These are phyloP conservation scores for Malthinus seriepunctatus DNA, from an alignment of 2,888 invertebrate genomes.

Conservation along the genomic window DNA sequence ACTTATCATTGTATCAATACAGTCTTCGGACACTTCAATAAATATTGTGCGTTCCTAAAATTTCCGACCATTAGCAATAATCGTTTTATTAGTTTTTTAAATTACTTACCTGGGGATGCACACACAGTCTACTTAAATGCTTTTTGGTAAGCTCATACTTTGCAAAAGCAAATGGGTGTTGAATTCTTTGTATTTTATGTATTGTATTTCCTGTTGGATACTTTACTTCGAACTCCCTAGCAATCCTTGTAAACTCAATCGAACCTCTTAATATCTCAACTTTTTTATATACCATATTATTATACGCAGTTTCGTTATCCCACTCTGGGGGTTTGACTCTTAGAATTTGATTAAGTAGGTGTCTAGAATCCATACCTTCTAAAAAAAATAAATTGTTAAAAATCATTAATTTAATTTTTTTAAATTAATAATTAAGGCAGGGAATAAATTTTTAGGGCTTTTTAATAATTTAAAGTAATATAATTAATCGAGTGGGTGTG, in stretches of 20 bases:
- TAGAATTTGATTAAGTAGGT: not conserved
- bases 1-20: not conserved
- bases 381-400: not conserved
- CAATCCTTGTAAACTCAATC: not conserved
- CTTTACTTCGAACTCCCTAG: not conserved
- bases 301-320: not conserved
- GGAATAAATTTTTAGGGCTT: no score
- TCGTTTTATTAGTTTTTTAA: not conserved
- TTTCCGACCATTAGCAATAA: not conserved
- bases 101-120: not conserved
- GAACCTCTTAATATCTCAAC: not conserved
- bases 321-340: not conserved
- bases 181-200: slow-evolving; percentile 22
- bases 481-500: no score
- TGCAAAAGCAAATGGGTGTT: slow-evolving; percentile 28
- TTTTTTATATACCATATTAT: not conserved
- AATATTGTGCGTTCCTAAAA: not conserved
- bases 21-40: not conserved
- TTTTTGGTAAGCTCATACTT: slow-evolving; percentile 13
- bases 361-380: not conserved
- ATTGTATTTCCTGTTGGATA: not conserved
- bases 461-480: no score
- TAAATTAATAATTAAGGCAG: no score
- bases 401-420: no score
- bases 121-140: no score